Evolutionary conservation across 2,797 vertebrate genomes (phyloP).

Genomic region (Monodelphis domestica): DNA sequence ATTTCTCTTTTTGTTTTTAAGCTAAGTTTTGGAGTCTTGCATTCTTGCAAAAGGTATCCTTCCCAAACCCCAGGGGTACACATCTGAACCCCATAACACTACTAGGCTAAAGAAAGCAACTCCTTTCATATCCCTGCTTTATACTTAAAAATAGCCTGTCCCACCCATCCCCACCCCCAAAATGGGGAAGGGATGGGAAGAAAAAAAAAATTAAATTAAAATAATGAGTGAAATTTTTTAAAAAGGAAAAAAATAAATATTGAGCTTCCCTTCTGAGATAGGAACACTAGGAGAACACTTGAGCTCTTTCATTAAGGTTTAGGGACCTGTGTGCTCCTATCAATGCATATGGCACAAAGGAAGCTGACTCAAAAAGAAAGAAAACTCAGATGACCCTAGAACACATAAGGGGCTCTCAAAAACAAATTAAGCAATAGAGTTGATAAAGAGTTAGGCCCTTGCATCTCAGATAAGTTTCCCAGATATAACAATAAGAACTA

Average conservation of each 20-base stretch:
- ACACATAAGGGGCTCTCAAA: neutral
- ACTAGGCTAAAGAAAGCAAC: neutral
- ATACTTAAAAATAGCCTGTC: neutral
- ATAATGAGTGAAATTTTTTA: no score
- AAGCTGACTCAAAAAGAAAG: neutral
- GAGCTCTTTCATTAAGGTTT: neutral
- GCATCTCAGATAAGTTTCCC: neutral
- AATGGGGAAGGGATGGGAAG: no score
- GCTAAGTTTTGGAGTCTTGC: no score
- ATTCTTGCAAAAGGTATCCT: no score
- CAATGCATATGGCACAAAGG: neutral
- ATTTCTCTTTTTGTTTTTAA: no score
- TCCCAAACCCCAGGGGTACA: no score
- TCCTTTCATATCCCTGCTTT: neutral
- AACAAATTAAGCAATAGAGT: neutral
- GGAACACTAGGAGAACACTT: neutral
- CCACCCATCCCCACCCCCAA: neutral
- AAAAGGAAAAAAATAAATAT: no score
- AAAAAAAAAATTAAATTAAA: no score
- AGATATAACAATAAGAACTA: neutral
- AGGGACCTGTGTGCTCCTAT: neutral
- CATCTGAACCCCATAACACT: no score
- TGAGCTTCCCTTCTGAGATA: no score
- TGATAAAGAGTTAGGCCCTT: neutral
- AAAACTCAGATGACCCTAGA: neutral